Base-by-base conservation (phyloP, 2,888 invertebrate species). In the Agonum fuliginosum region DNA sequence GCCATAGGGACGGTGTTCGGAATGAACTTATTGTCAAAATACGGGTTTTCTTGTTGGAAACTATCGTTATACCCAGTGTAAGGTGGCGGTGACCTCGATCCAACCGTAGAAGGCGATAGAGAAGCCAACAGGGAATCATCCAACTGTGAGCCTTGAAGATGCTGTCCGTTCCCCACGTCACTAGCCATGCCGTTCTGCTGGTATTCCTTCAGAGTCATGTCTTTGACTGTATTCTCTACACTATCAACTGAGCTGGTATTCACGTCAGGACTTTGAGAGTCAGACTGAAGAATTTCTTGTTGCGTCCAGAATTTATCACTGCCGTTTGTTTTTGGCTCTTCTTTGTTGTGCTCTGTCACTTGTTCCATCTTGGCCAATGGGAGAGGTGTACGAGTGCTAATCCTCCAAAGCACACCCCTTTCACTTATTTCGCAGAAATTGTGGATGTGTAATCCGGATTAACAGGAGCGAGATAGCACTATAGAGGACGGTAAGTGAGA, bases 301-400 rank as follows among this genome's bases (percentile, higher is more conserved):
- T 41, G 73, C 58, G 72, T 78, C 81, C 81, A 80, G 70, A 79
- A 80, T 80, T 81, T 80, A 79, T 80, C 41, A 62, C 14, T 12
- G n/a, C 20, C 72, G 19, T n/a, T 46, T 14, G 67, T 22, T 37
- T 67, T 51, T n/a, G 10, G 17, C 14, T 74, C 74, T 30, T 75
- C 75, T 37, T 75, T 48, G 22, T 51, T 65, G 30, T 67, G 65
- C 22, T 75, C 37, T 67, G 75, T 54, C 43, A 58, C 41, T 70
- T 69, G 41, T 70, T 54, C 70, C 79, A 79, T 80, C 22, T 78
- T 80, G 70, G 76, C 80, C 81, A 81, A 80, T 81, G 76, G 78
- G 37, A 78, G 72, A 30, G 17, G 48, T 20, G 22, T 41, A n/a
- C 20, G 22, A 17, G 34, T 30, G 65, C 8, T 51, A 51, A 75